Evolutionary conservation across 2,888 invertebrate genomes (phyloP), one percentile per base, ranked within the genome.

Genomic region (Phania funesta): DNA sequence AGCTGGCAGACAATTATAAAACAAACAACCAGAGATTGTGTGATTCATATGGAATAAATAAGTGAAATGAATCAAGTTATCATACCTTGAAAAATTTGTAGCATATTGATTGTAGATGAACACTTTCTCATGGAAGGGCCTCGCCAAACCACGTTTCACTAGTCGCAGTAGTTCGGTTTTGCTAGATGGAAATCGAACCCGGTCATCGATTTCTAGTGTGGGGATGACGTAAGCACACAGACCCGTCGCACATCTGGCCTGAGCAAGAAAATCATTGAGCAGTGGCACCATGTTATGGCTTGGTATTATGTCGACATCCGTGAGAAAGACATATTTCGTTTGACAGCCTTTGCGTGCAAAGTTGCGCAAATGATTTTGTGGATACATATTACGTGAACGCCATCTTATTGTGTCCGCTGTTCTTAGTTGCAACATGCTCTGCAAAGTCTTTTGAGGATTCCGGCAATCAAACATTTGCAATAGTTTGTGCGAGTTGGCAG

Each of bases 71-170:
- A 9, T 38, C 35, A 48, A 64, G 50, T 73, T 22, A 75, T 74
- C 82, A 24, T 58, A 96, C 96, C 94, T 95, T 41, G 96, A 94
- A 90, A 97, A 97, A 91, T 98, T 97, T 0, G 97, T 97, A 6
- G 97, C 97, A 87, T 94, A 97, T 90, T 98, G 97, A 90, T 97
- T 97, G 90, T 96, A 96, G 86, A 97, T 96, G 90, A 97, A 97
- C 80, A 97, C 96, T 91, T 96, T 96, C 87, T 96, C 94, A 90
- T 97, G 97, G 89, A 97, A 97, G 0, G 97, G 97, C 89, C 97
- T 93, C 0, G 97, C 97, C 60, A 96, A 91, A 65, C 96, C 96
- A 87, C 95, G 95, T 86, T 93, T 94, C 0, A 95, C 95, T 81
- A 97, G 91, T 70, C 95, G 92, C 67, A 97, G 91, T 76, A 97